Evolutionary conservation across 2,113 vertebrate genomes (phyloP).

Genomic region (crab-eating macaque (Macaca fascicularis)): DNA sequence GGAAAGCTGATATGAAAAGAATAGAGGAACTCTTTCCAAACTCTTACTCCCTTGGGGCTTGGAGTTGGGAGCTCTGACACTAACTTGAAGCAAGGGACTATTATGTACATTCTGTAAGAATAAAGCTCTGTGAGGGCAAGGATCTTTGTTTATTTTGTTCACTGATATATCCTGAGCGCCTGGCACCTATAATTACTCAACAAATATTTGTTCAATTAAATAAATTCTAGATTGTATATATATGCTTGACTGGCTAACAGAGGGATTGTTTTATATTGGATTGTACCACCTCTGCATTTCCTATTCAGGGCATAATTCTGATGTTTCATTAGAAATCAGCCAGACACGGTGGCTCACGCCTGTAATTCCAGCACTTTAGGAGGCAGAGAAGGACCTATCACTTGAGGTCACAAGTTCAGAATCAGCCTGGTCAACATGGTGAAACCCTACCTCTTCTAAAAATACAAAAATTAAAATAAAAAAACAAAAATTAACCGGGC

Average conservation of each 20-base stretch:
- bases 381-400: too few species aligned
- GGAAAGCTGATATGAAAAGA: background rate
- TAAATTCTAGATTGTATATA: background rate
- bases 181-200: background rate
- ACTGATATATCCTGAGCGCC: background rate
- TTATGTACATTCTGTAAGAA: background rate
- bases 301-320: background rate
- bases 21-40: background rate
- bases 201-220: background rate
- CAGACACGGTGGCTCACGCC: too few species aligned
- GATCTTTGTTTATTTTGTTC: conserved; percentile 10
- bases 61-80: background rate
- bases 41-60: background rate
- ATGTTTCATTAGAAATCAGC: background rate
- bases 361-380: too few species aligned
- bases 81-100: background rate
- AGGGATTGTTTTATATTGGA: background rate
- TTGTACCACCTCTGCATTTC: background rate
- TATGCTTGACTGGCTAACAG: background rate
- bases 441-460: too few species aligned
- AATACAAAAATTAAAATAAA: too few species aligned
- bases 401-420: too few species aligned
- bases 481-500: too few species aligned
- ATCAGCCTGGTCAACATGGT: too few species aligned
- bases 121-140: background rate